These are phyloP conservation scores for Ctenicera cuprea DNA, from an alignment of 2,888 invertebrate species.

Conservation along the genomic window DNA sequence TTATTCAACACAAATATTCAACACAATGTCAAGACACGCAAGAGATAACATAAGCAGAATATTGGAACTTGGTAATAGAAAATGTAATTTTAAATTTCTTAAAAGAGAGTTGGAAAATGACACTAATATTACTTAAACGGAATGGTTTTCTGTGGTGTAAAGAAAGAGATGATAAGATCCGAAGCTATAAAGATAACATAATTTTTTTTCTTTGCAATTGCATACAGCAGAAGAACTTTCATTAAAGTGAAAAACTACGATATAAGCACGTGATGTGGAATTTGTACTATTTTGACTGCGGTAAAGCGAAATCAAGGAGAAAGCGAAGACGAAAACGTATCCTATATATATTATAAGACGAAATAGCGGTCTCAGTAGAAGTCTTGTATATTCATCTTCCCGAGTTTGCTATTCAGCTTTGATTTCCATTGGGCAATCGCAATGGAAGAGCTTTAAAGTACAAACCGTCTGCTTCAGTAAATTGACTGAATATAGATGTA, in stretches of 20 bases:
- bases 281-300: constrained; percentile 36
- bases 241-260: constrained; percentile 17
- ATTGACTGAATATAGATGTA: constrained; percentile 49
- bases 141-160: not conserved
- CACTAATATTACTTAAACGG: constrained; percentile 5
- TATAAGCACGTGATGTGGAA: constrained; percentile 19
- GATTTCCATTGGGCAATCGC: constrained; percentile 56
- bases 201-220: constrained; percentile 9
- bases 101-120: not conserved
- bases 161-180: constrained; percentile 9
- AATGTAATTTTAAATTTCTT: constrained; percentile 16
- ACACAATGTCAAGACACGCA: too few relatives aligned
- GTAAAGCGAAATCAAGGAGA: constrained; percentile 31
- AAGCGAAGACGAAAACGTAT: constrained; percentile 39
- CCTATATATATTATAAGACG: constrained; percentile 40
- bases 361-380: constrained; percentile 33
- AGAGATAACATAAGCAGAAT: too few relatives aligned
- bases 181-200: constrained; percentile 6
- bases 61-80: too few relatives aligned
- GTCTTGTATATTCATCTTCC: constrained; percentile 51
- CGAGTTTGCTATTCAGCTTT: constrained; percentile 51
- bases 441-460: constrained; percentile 47
- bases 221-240: not conserved
- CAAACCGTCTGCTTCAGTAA: constrained; percentile 42
- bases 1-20: too few relatives aligned